Percentiles rank a stretch among this genome's conserved stretches.
phyloP scores from a whole-genome alignment of 2,113 vertebrate species.

The Hypomesus transpacificus region DNA sequence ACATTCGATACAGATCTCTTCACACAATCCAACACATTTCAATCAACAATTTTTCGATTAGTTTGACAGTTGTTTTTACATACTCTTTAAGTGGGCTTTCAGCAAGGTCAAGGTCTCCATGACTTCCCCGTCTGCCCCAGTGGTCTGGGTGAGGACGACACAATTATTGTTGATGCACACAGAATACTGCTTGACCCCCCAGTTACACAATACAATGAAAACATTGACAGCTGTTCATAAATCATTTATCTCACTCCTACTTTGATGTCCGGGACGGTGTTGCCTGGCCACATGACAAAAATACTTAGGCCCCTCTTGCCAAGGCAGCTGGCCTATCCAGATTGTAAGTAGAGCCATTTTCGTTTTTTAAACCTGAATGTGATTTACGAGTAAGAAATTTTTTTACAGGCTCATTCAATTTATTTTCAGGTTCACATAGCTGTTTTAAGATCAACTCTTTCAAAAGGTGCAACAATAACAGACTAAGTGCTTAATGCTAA shows the following conservation, averaged over 20 bases:
- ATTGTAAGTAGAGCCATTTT: neutral
- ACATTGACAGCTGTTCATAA: constrained; percentile 41
- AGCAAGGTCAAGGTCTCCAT: neutral
- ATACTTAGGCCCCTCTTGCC: constrained; percentile 6
- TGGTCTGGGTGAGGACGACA: neutral
- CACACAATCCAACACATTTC: too few relatives aligned
- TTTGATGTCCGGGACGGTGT: constrained; percentile 25
- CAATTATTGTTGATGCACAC: constrained; percentile 40
- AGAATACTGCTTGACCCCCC: constrained; percentile 24
- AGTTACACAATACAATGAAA: constrained; percentile 18
- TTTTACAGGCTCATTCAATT: neutral
- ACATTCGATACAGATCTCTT: too few relatives aligned
- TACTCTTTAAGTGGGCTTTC: too few relatives aligned
- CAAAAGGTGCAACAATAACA: too few relatives aligned
- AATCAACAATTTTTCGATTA: too few relatives aligned
- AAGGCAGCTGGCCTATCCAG: neutral
- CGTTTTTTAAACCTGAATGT: neutral
- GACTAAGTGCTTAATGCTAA: too few relatives aligned
- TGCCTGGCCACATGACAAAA: constrained; percentile 11
- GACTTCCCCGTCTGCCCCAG: constrained; percentile 1
- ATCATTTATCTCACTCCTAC: constrained; percentile 38
- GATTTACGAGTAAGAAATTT: neutral
- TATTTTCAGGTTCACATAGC: too few relatives aligned
- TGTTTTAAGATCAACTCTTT: too few relatives aligned
- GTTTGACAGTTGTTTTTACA: too few relatives aligned